These are phyloP conservation scores for Aphaenogaster ashmeadi DNA, from an alignment of 1,140 invertebrate species.

Conservation along the genomic window DNA sequence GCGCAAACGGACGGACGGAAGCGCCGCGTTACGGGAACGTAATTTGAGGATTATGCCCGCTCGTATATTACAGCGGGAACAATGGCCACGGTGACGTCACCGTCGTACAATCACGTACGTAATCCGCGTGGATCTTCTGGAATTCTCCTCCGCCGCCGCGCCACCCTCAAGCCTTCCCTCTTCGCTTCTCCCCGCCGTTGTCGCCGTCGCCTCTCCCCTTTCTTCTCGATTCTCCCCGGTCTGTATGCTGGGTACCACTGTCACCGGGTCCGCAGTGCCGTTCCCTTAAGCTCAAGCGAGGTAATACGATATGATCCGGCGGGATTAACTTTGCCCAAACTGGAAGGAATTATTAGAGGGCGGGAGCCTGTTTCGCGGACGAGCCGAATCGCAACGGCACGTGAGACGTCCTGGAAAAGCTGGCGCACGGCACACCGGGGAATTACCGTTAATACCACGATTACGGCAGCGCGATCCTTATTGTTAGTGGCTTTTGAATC, in stretches of 20 bases:
- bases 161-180: neutral
- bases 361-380: constrained; percentile 13
- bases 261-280: constrained; percentile 15
- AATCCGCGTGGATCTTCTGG: constrained; percentile 80
- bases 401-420: constrained; percentile 30
- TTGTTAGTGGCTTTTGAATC: constrained; percentile 15
- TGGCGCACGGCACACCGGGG: neutral
- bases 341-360: constrained; percentile 66
- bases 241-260: constrained; percentile 37
- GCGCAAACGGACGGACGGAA: constrained; percentile 73
- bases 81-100: constrained; percentile 74
- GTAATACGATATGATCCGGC: constrained; percentile 69
- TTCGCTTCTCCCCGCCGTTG: neutral
- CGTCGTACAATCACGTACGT: constrained; percentile 80
- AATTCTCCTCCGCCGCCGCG: constrained; percentile 66
- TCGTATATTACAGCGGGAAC: constrained; percentile 78
- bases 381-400: constrained; percentile 25
- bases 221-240: constrained; percentile 6
- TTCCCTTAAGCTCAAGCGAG: constrained; percentile 60
- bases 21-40: constrained; percentile 73
- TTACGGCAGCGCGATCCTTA: constrained; percentile 31
- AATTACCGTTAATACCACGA: constrained; percentile 48
- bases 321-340: constrained; percentile 71
- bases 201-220: neutral
- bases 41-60: constrained; percentile 80